phyloP scores from a whole-genome alignment of 2,888 invertebrate genomes.

The Scaptodrosophila latifasciaeformis region DNA sequence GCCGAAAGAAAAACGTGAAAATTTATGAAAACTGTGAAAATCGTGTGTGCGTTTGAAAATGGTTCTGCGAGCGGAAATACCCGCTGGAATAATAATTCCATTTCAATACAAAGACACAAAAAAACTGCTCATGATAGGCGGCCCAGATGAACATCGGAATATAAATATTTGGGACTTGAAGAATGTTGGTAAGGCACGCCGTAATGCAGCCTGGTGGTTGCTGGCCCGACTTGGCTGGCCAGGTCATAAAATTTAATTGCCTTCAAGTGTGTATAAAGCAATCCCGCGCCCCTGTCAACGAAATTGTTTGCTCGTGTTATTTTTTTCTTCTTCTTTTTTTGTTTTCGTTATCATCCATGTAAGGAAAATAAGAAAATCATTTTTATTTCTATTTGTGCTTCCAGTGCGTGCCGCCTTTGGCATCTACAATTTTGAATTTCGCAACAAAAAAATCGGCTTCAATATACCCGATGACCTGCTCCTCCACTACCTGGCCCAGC shows the following conservation, averaged over 20 bases:
- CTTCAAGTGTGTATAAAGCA: constrained; percentile 26
- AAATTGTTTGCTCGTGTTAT: constrained; percentile 6
- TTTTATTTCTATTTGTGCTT: constrained; percentile 22
- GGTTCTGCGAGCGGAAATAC: constrained; percentile 61
- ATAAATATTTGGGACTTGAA: constrained; percentile 70
- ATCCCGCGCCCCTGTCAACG: constrained; percentile 15
- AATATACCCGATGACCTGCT: constrained; percentile 72
- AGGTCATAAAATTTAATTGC: constrained; percentile 57
- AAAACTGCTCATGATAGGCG: constrained; percentile 69
- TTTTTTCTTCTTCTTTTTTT: constrained; percentile 7
- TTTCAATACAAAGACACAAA: constrained; percentile 72
- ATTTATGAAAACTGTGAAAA: constrained; percentile 65
- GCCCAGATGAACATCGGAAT: constrained; percentile 63
- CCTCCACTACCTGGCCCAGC: constrained; percentile 69
- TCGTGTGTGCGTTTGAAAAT: constrained; percentile 60
- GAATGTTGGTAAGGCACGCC: constrained; percentile 72
- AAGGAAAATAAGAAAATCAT: too few relatives aligned
- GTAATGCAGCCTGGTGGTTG: constrained; percentile 22
- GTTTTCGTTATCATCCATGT: constrained; percentile 7
- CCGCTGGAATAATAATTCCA: constrained; percentile 65
- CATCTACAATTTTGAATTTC: constrained; percentile 70
- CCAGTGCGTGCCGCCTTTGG: constrained; percentile 68
- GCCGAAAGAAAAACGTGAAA: constrained; percentile 54
- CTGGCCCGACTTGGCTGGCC: constrained; percentile 22
- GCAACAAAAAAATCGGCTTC: constrained; percentile 72